Evolutionary conservation across 2,113 vertebrate species (phyloP).

Genomic region (Amblyornis subalaris): DNA sequence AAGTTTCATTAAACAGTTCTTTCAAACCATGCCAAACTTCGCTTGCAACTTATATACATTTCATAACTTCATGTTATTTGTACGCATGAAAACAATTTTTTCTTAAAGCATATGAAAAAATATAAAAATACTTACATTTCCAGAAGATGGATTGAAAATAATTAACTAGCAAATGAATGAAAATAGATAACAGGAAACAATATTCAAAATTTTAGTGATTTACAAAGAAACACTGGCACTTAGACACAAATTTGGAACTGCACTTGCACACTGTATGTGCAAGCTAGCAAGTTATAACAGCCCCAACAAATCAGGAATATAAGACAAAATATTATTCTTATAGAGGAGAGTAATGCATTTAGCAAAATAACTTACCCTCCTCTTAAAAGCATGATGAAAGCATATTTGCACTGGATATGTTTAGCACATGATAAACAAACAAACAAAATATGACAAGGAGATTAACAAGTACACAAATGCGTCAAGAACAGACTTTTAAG

Average conservation of each 20-base stretch:
- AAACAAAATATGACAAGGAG: constrained; percentile 39
- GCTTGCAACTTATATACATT: constrained; percentile 22
- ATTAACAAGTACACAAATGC: background rate
- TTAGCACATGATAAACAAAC: constrained; percentile 43
- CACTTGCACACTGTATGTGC: constrained; percentile 19
- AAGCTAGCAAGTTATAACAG: constrained; percentile 4
- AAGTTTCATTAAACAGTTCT: constrained; percentile 45
- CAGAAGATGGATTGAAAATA: constrained; percentile 27
- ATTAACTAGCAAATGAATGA: constrained; percentile 2
- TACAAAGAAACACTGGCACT: background rate
- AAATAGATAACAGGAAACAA: constrained; percentile 29
- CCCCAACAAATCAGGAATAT: constrained; percentile 12
- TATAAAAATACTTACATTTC: constrained; percentile 51
- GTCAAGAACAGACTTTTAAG: constrained; percentile 16
- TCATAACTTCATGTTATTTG: constrained; percentile 29
- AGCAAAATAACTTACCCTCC: constrained; percentile 28
- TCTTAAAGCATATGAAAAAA: constrained; percentile 30
- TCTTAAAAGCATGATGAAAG: constrained; percentile 41
- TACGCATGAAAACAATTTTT: constrained; percentile 18
- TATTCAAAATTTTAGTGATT: background rate
- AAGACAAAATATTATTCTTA: constrained; percentile 16
- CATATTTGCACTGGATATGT: constrained; percentile 11
- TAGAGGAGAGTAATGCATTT: background rate
- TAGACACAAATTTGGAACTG: constrained; percentile 33
- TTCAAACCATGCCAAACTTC: constrained; percentile 60